Evolutionary conservation across 2,797 vertebrate genomes (phyloP).

Genomic region (Austrolebias charrua): DNA sequence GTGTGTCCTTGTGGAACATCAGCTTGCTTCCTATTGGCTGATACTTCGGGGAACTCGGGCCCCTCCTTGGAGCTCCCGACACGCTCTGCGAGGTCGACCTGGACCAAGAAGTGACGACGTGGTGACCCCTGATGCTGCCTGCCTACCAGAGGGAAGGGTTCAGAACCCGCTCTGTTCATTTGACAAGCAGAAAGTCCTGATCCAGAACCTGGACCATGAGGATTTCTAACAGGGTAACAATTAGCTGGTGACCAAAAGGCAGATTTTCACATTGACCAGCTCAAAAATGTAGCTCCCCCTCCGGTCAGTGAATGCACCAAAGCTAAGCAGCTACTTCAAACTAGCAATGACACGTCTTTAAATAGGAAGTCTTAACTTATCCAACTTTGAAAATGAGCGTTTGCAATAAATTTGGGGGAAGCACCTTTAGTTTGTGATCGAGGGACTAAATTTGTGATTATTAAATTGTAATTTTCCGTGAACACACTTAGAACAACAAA

Average conservation of each 20-base stretch:
- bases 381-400: no score
- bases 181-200: slow-evolving; percentile 7
- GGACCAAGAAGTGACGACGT: slow-evolving; percentile 23
- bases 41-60: slow-evolving; percentile 16
- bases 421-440: no score
- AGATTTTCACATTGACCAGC: not conserved
- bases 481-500: no score
- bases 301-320: no score
- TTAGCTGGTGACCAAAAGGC: not conserved
- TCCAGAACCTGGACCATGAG: slow-evolving; percentile 31
- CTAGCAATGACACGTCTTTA: no score
- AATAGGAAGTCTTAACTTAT: no score
- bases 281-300: no score
- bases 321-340: no score
- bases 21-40: slow-evolving; percentile 32
- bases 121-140: slow-evolving; percentile 20
- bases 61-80: slow-evolving; percentile 17
- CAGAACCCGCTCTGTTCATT: not conserved
- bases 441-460: no score
- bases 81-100: slow-evolving; percentile 21
- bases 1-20: slow-evolving; percentile 9
- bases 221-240: slow-evolving; percentile 5
- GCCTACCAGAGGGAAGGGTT: slow-evolving; percentile 13
- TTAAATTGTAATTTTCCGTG: no score
- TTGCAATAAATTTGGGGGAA: no score